These are phyloP conservation scores for Aricia artaxerxes DNA, from an alignment of 2,888 invertebrate genomes.

Conservation along the genomic window DNA sequence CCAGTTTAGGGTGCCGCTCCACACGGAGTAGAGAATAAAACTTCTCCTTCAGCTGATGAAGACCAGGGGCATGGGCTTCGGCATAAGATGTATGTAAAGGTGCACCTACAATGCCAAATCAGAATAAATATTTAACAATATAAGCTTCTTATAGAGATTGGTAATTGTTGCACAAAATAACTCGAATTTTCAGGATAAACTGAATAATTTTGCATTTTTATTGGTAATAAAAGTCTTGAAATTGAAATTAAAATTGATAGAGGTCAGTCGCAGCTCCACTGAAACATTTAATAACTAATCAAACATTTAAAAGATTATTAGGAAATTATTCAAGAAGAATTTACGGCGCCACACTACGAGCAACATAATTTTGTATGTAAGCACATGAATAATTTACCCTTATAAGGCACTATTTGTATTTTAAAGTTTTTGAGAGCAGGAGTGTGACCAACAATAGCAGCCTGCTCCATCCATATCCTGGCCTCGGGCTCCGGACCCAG, in stretches of 20 bases:
- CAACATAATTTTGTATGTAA: too few relatives aligned
- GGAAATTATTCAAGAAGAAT: too few relatives aligned
- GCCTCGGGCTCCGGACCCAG: conserved; percentile 54
- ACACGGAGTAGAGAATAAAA: conserved; percentile 84
- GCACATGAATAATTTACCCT: conserved; percentile 47
- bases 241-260: too few relatives aligned
- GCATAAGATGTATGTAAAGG: conserved; percentile 86
- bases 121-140: not conserved
- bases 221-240: too few relatives aligned
- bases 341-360: too few relatives aligned
- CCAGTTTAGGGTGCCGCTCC: conserved; percentile 68
- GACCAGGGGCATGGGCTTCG: conserved; percentile 85
- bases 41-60: conserved; percentile 88
- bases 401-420: conserved; percentile 58
- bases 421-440: conserved; percentile 89
- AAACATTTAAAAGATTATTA: too few relatives aligned
- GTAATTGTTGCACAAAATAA: too few relatives aligned
- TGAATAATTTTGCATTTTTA: too few relatives aligned
- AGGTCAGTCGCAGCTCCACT: too few relatives aligned
- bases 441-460: conserved; percentile 86
- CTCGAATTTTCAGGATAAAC: too few relatives aligned
- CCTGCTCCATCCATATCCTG: conserved; percentile 77
- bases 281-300: too few relatives aligned
- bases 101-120: conserved; percentile 64
- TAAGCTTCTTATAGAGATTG: too few relatives aligned